These are phyloP conservation scores for Calypte anna DNA, from an alignment of 2,113 vertebrate genomes.

Conservation along the genomic window DNA sequence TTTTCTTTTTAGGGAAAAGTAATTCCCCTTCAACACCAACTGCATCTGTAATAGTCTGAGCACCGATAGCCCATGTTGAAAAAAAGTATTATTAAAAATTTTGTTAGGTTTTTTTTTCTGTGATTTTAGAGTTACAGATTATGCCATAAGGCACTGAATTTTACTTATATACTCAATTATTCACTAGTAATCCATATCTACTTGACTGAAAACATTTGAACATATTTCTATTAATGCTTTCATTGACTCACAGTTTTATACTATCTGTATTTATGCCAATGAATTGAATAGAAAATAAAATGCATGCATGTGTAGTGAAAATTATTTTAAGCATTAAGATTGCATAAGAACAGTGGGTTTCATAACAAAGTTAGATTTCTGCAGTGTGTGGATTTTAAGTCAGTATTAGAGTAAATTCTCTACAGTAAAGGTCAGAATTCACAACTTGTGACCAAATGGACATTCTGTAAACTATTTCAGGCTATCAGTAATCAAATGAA, in stretches of 20 bases:
- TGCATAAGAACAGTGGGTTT: background rate
- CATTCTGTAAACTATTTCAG: background rate
- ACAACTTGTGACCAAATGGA: background rate
- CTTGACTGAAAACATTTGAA: background rate
- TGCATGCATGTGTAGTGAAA: background rate
- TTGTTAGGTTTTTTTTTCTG: background rate
- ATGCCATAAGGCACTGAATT: background rate
- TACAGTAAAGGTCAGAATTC: background rate
- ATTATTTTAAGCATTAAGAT: background rate
- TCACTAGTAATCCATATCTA: background rate
- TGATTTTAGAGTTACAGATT: background rate
- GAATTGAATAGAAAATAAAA: background rate
- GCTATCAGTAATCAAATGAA: background rate
- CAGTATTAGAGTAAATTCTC: background rate
- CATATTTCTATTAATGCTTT: background rate
- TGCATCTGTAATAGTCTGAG: background rate
- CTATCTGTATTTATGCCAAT: background rate
- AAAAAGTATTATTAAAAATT: background rate
- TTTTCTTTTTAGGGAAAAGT: background rate
- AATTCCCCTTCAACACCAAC: background rate
- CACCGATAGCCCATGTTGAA: background rate
- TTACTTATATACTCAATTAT: background rate
- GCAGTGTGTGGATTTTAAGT: background rate
- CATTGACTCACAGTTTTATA: background rate
- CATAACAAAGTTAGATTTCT: background rate